Evolutionary conservation across 2,888 invertebrate genomes (phyloP), one percentile per base, ranked within the genome.

Genomic region (Bugula neritina): DNA sequence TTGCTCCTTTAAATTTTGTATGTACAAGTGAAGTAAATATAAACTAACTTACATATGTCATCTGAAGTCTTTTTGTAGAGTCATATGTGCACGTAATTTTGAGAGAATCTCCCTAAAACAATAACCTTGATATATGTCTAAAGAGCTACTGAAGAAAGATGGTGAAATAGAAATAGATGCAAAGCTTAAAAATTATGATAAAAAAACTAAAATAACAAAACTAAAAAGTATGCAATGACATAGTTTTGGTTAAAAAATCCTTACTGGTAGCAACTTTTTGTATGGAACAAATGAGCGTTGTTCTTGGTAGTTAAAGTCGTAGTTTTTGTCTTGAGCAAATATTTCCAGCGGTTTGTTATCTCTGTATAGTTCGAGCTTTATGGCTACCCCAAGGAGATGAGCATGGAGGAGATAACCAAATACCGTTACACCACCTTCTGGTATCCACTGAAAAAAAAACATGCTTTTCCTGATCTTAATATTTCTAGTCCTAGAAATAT

Each of bases 341-440:
- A 76, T 74, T 55, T 74, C 71, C 10, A 77, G 57, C 54, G 79
- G 78, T n/a, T 72, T 74, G 21, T 78, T 78, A 31, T 77, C 75
- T 25, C 79, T 73, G 72, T 73, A 73, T 54, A 76, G 75, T 34
- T 77, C 71, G 10, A 78, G 75, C 58, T 70, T 72, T n/a, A 79
- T 75, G 13, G 72, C 29, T 63, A 23, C 54, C n/a, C 75, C 74
- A 0, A 69, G 2, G 1, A 75, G 72, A 63, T 75, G 75, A 10
- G 74, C 52, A 69, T 75, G 75, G 2, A 75, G 72, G 0, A 71
- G 35, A 2, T 58, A 72, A 2, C 72, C 75, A 25, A 72, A 34
- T 2, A 73, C 43, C 5, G 69, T 21, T n/a, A 74, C 69, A 3
- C 72, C 71, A 3, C 58, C 71, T n/a, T 25, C 63, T 63, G 63